Evolutionary conservation across 2,888 invertebrate species (phyloP).

Genomic region (Tinea semifulvella): DNA sequence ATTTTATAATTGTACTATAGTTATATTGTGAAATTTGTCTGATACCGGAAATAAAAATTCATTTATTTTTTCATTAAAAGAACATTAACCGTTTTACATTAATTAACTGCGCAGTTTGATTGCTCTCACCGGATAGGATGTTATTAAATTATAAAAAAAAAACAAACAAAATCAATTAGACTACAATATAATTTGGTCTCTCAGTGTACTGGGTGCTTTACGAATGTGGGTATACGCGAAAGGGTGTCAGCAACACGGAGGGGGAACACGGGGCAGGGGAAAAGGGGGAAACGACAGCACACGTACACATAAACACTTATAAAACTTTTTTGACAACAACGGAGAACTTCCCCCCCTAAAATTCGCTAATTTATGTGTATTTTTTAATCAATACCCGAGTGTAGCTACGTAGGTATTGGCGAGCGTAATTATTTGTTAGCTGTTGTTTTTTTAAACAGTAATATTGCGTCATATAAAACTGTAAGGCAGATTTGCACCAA

Average conservation of each 20-base stretch:
- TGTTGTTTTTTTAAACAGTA: too few species aligned
- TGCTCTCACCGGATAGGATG: too few species aligned
- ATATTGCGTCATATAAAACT: too few species aligned
- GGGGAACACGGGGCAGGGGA: slow-evolving; percentile 23
- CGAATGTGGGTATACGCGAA: slow-evolving; percentile 65
- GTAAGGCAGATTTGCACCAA: too few species aligned
- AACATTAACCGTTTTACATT: too few species aligned
- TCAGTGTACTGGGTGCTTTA: slow-evolving; percentile 43
- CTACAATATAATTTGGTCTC: slow-evolving; percentile 24
- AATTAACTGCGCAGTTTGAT: too few species aligned
- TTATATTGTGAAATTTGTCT: too few species aligned
- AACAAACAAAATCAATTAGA: slow-evolving; percentile 5
- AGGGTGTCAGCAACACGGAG: slow-evolving; percentile 51
- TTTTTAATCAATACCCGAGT: slow-evolving; percentile 61
- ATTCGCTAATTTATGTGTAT: slow-evolving; percentile 68
- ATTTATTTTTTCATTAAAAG: too few species aligned
- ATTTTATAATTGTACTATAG: too few species aligned
- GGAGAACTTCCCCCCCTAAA: slow-evolving; percentile 38
- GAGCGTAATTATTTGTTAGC: slow-evolving; percentile 15
- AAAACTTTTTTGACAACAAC: slow-evolving; percentile 67
- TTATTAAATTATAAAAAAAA: too few species aligned
- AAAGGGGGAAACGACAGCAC: slow-evolving; percentile 31
- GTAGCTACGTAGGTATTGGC: slow-evolving; percentile 6
- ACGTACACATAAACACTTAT: slow-evolving; percentile 66
- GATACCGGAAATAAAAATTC: too few species aligned